These are phyloP conservation scores for Sesia apiformis DNA, from an alignment of 2,888 invertebrate genomes.

Conservation along the genomic window DNA sequence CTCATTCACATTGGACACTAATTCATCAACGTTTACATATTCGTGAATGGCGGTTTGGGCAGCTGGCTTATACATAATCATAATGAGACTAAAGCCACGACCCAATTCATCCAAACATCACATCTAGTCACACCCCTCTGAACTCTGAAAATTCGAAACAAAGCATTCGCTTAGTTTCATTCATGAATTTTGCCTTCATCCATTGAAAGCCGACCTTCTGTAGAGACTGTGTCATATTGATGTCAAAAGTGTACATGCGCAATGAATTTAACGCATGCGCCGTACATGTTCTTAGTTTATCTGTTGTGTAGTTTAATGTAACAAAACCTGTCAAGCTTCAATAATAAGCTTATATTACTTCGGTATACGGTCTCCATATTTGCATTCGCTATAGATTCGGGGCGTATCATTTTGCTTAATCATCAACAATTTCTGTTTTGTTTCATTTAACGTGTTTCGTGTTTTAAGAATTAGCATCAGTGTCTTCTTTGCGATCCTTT, in stretches of 20 bases:
- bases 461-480: not conserved
- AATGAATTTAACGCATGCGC: conserved; percentile 19
- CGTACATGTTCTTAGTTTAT: conserved; percentile 30
- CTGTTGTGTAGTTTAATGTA: conserved; percentile 38
- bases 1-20: not conserved
- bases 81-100: not conserved
- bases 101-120: not conserved
- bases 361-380: conserved; percentile 23
- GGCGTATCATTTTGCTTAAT: not conserved
- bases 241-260: conserved; percentile 48
- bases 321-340: conserved; percentile 48
- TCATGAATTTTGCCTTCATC: conserved; percentile 49
- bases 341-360: conserved; percentile 38
- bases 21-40: not conserved
- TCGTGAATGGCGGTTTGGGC: not conserved
- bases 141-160: not conserved
- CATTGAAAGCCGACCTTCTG: conserved; percentile 46
- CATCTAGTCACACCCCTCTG: not conserved
- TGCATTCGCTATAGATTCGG: not conserved
- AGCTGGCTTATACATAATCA: not conserved
- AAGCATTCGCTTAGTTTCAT: conserved; percentile 25
- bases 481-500: not conserved
- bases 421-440: not conserved
- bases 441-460: not conserved
- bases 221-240: conserved; percentile 53